Percentiles rank a stretch among this genome's conserved stretches.
These are phyloP conservation scores for Platichthys stellatus DNA, from an alignment of 2,113 vertebrate genomes.

Conservation along the genomic window DNA sequence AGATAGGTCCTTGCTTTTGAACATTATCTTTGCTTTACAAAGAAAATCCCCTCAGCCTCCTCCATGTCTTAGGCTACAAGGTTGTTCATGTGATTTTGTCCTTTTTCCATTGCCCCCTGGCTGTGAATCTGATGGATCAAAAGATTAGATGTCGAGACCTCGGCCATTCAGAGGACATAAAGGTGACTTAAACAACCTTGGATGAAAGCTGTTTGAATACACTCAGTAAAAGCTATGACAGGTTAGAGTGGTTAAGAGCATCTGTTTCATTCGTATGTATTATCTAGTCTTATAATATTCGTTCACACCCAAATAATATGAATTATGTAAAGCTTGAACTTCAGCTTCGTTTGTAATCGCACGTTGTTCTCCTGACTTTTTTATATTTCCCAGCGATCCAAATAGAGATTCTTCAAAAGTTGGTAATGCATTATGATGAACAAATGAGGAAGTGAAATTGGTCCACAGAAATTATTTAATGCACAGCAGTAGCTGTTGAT, in stretches of 20 bases:
- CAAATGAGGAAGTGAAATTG: background rate
- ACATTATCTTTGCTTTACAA: constrained; percentile 36
- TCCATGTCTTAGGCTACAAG: constrained; percentile 27
- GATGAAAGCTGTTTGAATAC: background rate
- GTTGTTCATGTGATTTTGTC: constrained; percentile 58
- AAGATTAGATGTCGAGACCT: constrained; percentile 22
- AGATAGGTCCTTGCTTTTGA: constrained; percentile 55
- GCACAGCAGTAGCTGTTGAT: background rate
- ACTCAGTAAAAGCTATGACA: background rate
- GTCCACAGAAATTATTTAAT: background rate
- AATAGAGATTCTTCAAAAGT: no score
- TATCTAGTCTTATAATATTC: background rate
- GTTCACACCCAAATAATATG: background rate
- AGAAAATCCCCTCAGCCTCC: constrained; percentile 31
- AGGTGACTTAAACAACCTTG: background rate
- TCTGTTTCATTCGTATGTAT: background rate
- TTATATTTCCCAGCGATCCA: no score
- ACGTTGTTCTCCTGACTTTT: no score
- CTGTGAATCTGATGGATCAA: constrained; percentile 48
- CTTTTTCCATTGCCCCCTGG: constrained; percentile 7
- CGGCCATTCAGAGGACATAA: constrained; percentile 3
- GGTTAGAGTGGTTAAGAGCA: background rate
- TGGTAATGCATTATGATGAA: background rate
- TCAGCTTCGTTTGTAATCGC: no score
- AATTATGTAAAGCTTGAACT: no score